Percentiles rank a stretch among this genome's conserved stretches.
Conservation (phyloP, 2,888 invertebrate species). For the Thalpophila matura region DNA sequence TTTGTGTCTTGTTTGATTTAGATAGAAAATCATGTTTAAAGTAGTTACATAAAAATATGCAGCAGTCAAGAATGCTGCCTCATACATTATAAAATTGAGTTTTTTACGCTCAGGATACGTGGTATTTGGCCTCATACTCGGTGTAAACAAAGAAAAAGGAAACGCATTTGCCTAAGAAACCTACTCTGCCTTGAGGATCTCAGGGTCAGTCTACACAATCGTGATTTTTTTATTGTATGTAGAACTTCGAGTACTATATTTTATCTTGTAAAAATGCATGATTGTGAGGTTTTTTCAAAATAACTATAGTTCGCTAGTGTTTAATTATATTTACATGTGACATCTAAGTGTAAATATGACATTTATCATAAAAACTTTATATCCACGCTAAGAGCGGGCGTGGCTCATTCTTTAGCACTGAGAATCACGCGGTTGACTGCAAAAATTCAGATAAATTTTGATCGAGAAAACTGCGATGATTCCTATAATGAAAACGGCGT, state of each 20-base stretch:
- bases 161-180: conserved; percentile 23
- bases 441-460: conserved; percentile 10
- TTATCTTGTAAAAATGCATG: no score
- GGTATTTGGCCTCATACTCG: not conserved
- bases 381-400: not conserved
- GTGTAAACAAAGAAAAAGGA: conserved; percentile 41
- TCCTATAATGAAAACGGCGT: conserved; percentile 21
- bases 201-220: not conserved
- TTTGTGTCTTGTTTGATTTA: conserved; percentile 14
- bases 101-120: not conserved
- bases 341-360: no score
- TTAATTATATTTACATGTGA: no score
- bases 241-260: no score
- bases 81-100: conserved; percentile 3
- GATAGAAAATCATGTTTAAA: no score
- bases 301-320: no score
- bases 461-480: conserved; percentile 22
- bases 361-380: no score
- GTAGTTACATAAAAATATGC: no score
- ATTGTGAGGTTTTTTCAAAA: no score
- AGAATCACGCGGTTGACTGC: not conserved
- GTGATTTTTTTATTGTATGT: no score
- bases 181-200: conserved; percentile 27
- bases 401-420: not conserved
- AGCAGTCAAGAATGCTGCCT: not conserved